Evolutionary conservation across 1,140 invertebrate species (phyloP), one percentile per base, ranked within the genome.

Genomic region (Ostrea denselamellosa): DNA sequence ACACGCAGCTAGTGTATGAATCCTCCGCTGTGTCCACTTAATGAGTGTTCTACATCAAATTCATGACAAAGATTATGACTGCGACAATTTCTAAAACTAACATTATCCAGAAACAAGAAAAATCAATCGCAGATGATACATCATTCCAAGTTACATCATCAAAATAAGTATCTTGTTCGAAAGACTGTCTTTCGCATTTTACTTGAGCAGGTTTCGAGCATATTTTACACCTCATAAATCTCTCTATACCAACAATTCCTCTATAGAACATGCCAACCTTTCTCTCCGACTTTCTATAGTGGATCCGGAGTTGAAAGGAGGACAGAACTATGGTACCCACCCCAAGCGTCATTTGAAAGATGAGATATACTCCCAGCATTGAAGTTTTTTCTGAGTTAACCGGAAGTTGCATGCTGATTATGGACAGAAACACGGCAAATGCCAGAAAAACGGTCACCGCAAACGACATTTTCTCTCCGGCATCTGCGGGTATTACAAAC

Each of bases 401-500:
- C 10, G 96, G 96, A 93, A 96, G 95, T 89, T 95, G 95, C 90
- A 96, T 95, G 22, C 95, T 95, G 77, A 96, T 95, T 83, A 95
- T 95, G 82, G 96, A 92, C 93, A 96, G 95, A 92, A 96, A 96
- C 22, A 96, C 96, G 81, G 95, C 95, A 90, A 96, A 96, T 1
- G 96, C 95, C 19, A 96, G 92, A 3, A 96, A 93, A 10, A 96
- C 95, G 14, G 96, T 96, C 56, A 96, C 93, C 44, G 96, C 95
- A 25, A 96, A 94, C 8, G 95, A 94, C 71, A 96, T 95, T 90
- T 96, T 96, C 90, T 96, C 96, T 0, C 96, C 96, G 14, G 95
- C 95, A 88, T 96, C 96, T 0, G 96, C 95, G 8, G 96, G 96
- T 68, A 96, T 92, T 90, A 95, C 96, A 93, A 96, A 96, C 9